Conservation (phyloP, 2,888 invertebrate genomes). For the Eupithecia dodoneata region DNA sequence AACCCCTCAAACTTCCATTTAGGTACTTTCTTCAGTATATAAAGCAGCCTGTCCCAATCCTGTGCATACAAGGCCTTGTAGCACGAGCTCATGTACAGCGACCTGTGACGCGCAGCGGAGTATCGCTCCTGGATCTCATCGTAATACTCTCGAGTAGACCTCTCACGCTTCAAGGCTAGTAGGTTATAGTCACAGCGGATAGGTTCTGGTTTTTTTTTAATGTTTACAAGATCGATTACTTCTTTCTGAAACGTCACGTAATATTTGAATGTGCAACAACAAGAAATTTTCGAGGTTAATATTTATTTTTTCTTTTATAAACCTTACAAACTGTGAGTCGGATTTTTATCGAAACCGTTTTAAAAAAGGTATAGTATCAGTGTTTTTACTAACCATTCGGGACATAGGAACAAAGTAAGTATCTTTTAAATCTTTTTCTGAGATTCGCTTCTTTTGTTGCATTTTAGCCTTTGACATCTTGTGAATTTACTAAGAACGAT, state of each 20-base stretch:
- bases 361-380: not conserved
- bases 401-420: conserved; percentile 60
- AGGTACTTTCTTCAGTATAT: conserved; percentile 66
- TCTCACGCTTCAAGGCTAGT: conserved; percentile 27
- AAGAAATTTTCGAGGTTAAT: not conserved
- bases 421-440: conserved; percentile 45
- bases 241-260: conserved; percentile 54
- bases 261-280: not conserved
- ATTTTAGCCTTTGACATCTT: conserved; percentile 1
- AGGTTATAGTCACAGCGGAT: conserved; percentile 22
- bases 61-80: conserved; percentile 69
- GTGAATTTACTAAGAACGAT: not conserved
- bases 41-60: conserved; percentile 71
- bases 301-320: not conserved
- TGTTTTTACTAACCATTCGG: conserved; percentile 61
- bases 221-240: conserved; percentile 40
- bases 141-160: conserved; percentile 21
- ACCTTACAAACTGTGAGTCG: no score
- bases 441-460: conserved; percentile 2
- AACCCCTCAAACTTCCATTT: conserved; percentile 59
- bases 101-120: not conserved
- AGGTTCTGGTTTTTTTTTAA: not conserved
- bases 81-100: conserved; percentile 30
- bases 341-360: no score
- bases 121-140: conserved; percentile 19